Percentiles rank a stretch among this genome's conserved stretches.
Evolutionary conservation across 2,797 vertebrate genomes (phyloP).

Genomic region (Takifugu ocellatus): DNA sequence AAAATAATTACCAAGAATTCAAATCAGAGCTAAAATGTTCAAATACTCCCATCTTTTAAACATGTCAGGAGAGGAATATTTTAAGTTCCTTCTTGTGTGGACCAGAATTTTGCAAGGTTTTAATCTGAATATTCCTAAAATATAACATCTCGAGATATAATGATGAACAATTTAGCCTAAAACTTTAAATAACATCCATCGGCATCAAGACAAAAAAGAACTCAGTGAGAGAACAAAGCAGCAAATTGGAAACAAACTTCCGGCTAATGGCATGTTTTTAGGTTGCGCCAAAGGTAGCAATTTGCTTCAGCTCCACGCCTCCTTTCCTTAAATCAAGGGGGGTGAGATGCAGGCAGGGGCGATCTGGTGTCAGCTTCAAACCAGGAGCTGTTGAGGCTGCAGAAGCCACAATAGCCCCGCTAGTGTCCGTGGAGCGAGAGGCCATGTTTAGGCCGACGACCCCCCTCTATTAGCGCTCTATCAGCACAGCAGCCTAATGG

Average conservation of each 20-base stretch:
- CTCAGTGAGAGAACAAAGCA: constrained; percentile 28
- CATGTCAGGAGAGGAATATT: too few relatives aligned
- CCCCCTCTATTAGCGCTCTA: constrained; percentile 54
- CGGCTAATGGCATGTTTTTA: constrained; percentile 49
- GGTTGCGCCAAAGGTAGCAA: constrained; percentile 43
- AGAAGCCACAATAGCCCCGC: constrained; percentile 23
- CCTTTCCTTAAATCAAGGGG: constrained; percentile 22
- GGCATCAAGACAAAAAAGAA: neutral
- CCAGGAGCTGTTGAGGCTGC: constrained; percentile 38
- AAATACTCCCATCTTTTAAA: too few relatives aligned
- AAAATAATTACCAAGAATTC: too few relatives aligned
- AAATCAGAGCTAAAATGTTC: too few relatives aligned
- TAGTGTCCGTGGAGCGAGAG: constrained; percentile 45
- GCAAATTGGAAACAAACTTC: constrained; percentile 39
- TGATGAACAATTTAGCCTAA: constrained; percentile 1
- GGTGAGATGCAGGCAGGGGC: constrained; percentile 31
- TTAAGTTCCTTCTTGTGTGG: too few relatives aligned
- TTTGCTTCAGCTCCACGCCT: constrained; percentile 45
- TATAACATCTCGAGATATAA: too few relatives aligned
- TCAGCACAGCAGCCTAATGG: constrained; percentile 66
- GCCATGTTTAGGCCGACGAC: constrained; percentile 57
- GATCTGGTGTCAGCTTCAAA: constrained; percentile 38
- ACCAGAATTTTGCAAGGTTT: too few relatives aligned
- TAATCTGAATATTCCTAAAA: too few relatives aligned
- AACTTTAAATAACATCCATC: constrained; percentile 8